phyloP scores from a whole-genome alignment of 2,113 vertebrate species.

The Struthio camelus region DNA sequence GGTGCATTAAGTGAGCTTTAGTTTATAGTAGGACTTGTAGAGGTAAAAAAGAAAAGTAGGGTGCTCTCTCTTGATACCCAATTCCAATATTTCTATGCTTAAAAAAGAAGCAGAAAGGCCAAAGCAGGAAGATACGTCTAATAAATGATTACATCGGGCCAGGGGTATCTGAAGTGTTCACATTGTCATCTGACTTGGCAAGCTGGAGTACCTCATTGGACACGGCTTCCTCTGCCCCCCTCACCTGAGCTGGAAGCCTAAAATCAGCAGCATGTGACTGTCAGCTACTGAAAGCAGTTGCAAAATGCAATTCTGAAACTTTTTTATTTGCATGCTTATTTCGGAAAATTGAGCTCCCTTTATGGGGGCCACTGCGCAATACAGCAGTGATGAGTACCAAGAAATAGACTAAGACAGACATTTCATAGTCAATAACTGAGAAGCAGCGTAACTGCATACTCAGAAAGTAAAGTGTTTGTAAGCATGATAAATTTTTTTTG shows the following conservation, averaged over 20 bases:
- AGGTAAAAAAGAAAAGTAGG: background rate
- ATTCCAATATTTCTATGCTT: background rate
- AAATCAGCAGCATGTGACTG: background rate
- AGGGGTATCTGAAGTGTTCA: background rate
- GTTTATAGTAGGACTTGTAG: background rate
- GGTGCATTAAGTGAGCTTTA: background rate
- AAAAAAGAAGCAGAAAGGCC: background rate
- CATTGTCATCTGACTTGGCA: background rate
- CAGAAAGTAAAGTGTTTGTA: background rate
- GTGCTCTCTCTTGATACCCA: background rate
- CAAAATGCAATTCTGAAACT: background rate
- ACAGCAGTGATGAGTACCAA: background rate
- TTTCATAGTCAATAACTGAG: background rate
- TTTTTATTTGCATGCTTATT: background rate
- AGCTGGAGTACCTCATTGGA: background rate
- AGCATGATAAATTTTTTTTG: background rate
- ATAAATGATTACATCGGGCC: background rate
- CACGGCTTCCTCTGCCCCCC: background rate
- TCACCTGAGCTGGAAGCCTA: background rate
- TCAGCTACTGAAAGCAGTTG: background rate
- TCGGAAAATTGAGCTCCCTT: background rate
- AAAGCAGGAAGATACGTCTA: background rate
- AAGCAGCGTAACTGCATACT: background rate
- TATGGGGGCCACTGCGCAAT: background rate
- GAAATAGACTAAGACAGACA: background rate